Evolutionary conservation across 2,888 invertebrate species (phyloP).

Genomic region (Pyralis farinalis): DNA sequence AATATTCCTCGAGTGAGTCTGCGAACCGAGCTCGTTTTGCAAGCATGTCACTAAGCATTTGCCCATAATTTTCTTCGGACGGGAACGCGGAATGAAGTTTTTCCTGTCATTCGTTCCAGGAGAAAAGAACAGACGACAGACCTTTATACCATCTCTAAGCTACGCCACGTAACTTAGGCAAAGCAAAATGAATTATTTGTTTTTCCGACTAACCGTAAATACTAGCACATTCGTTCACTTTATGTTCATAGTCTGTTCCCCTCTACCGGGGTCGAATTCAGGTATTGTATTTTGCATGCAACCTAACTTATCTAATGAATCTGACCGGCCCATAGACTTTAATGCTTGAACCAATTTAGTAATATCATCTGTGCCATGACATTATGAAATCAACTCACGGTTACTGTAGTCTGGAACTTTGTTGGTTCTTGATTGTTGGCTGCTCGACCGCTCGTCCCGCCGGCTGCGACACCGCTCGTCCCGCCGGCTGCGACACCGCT

Average conservation of each 20-base stretch:
- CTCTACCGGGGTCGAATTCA: slow-evolving; percentile 4
- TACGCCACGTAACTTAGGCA: slow-evolving; percentile 14
- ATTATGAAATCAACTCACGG: no score
- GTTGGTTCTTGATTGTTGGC: no score
- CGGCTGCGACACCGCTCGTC: no score
- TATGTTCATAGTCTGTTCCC: slow-evolving; percentile 1
- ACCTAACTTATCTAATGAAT: no score
- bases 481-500: no score
- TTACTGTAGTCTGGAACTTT: no score
- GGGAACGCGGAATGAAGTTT: neutral
- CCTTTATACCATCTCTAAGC: slow-evolving; percentile 15
- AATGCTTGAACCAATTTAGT: no score
- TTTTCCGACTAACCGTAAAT: slow-evolving; percentile 13
- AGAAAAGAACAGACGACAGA: slow-evolving; percentile 11
- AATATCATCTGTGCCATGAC: no score
- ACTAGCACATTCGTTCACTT: slow-evolving; percentile 12
- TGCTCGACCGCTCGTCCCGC: no score
- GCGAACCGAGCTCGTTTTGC: neutral
- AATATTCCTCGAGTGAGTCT: neutral
- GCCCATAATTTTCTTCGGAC: neutral
- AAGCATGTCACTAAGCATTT: slow-evolving; percentile 1
- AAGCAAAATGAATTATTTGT: slow-evolving; percentile 12
- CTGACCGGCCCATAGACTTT: no score
- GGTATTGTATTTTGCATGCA: slow-evolving; percentile 2
- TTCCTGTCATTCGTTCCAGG: slow-evolving; percentile 7